A percentile compares a stretch with the other conserved stretches of the same genome.
Evolutionary conservation across 2,888 invertebrate genomes (phyloP).

Genomic region (Hirtodrosophila alboralis): DNA sequence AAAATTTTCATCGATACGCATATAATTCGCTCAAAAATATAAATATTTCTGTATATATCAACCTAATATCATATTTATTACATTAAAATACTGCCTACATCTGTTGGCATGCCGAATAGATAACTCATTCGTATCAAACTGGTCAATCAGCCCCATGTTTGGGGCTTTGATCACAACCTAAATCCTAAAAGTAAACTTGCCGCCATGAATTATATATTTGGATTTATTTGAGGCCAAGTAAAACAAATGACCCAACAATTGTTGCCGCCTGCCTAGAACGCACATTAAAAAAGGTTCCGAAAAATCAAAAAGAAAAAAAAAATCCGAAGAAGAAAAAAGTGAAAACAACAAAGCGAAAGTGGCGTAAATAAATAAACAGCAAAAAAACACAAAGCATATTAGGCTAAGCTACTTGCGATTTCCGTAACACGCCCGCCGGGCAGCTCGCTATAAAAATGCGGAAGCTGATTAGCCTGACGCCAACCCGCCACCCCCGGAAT

Average conservation of each 20-base stretch:
- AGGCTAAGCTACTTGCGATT: constrained; percentile 79
- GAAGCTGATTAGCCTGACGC: constrained; percentile 70
- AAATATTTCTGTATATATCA: no score
- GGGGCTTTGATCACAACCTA: constrained; percentile 20
- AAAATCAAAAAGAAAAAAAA: constrained; percentile 10
- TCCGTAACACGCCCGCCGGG: constrained; percentile 67
- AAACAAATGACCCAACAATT: constrained; percentile 73
- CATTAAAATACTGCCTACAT: constrained; percentile 12
- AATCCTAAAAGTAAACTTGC: constrained; percentile 56
- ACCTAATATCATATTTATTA: constrained; percentile 28
- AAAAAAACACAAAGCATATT: constrained; percentile 78
- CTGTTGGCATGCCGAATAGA: constrained; percentile 4
- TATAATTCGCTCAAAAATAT: no score
- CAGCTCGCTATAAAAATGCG: constrained; percentile 69
- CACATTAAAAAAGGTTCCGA: constrained; percentile 45
- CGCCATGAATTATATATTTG: constrained; percentile 75
- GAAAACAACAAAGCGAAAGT: constrained; percentile 55
- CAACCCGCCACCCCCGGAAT: constrained; percentile 18
- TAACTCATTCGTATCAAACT: constrained; percentile 27
- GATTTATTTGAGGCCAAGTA: constrained; percentile 79
- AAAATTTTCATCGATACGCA: no score
- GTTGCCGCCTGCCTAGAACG: constrained; percentile 36
- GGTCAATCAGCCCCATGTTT: constrained; percentile 34
- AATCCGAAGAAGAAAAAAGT: constrained; percentile 7
- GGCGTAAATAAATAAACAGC: constrained; percentile 74